phyloP scores from a whole-genome alignment of 2,113 vertebrate genomes.

The Falcunculus frontatus region DNA sequence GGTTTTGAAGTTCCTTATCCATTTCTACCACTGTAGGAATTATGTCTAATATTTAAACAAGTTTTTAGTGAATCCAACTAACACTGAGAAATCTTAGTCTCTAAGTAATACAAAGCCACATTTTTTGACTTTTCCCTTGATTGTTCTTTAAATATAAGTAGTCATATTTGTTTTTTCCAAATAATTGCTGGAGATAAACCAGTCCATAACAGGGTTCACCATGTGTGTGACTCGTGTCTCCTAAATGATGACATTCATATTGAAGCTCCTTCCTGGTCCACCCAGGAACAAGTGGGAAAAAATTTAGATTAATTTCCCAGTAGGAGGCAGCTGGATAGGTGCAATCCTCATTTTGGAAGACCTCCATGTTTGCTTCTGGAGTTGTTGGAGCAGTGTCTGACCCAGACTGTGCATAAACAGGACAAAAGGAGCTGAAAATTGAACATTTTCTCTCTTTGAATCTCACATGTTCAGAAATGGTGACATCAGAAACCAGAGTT shows the following conservation, averaged over 20 bases:
- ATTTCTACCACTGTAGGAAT: not conserved
- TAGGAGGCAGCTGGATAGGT: not conserved
- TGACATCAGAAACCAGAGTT: not conserved
- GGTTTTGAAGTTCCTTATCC: not conserved
- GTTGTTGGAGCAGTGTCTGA: not conserved
- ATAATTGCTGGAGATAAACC: not conserved
- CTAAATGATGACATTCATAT: not conserved
- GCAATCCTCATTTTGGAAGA: accelerated
- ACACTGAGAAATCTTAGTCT: not conserved
- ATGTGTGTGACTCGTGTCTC: accelerated
- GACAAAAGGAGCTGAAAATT: not conserved
- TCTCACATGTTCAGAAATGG: not conserved
- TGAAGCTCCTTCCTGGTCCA: not conserved
- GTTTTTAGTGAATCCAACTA: not conserved
- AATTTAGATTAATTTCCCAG: not conserved
- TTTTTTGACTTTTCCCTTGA: not conserved
- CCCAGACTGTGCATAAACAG: not conserved
- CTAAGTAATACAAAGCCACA: not conserved
- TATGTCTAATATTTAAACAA: not conserved
- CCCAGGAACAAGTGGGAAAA: not conserved
- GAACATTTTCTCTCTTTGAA: not conserved
- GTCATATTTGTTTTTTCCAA: not conserved
- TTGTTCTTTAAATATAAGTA: not conserved
- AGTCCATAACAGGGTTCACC: not conserved
- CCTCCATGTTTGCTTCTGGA: not conserved